phyloP scores from a whole-genome alignment of 2,888 invertebrate species.

The Falcaria lacertinaria region DNA sequence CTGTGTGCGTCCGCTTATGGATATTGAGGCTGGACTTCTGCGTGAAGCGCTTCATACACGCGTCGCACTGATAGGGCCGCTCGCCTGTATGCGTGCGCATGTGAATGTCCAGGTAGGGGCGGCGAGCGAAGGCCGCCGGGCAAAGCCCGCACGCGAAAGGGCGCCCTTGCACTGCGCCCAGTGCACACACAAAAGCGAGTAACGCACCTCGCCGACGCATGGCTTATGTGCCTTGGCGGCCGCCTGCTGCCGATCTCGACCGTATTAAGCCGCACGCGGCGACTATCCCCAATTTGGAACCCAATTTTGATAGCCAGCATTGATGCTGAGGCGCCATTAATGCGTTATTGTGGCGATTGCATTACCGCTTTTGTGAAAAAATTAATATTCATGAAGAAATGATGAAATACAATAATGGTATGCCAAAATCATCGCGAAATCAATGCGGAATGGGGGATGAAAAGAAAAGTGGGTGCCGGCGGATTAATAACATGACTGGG shows the following conservation, averaged over 20 bases:
- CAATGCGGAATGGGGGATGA: conserved; percentile 50
- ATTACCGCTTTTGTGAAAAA: conserved; percentile 78
- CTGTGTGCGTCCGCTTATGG: conserved; percentile 88
- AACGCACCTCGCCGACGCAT: conserved; percentile 76
- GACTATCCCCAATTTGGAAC: conserved; percentile 29
- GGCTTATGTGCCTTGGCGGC: conserved; percentile 33
- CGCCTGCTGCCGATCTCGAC: conserved; percentile 53
- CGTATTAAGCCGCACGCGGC: conserved; percentile 22
- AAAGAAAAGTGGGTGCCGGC: conserved; percentile 40
- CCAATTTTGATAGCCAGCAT: conserved; percentile 52
- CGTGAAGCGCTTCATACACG: conserved; percentile 88
- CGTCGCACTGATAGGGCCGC: conserved; percentile 84
- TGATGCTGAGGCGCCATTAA: conserved; percentile 38
- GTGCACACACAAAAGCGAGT: conserved; percentile 80
- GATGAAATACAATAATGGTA: conserved; percentile 57
- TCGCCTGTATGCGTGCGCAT: conserved; percentile 81
- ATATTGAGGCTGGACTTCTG: conserved; percentile 91
- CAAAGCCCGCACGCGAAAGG: conserved; percentile 70
- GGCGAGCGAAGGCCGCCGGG: conserved; percentile 73
- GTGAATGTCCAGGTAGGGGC: conserved; percentile 76
- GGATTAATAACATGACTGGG: conserved; percentile 49
- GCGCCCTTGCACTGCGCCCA: conserved; percentile 76
- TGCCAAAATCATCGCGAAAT: conserved; percentile 53
- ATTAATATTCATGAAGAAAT: conserved; percentile 76
- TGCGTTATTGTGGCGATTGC: conserved; percentile 76